Base-by-base conservation (phyloP, 2,113 vertebrate species). In the Physeter macrocephalus region DNA sequence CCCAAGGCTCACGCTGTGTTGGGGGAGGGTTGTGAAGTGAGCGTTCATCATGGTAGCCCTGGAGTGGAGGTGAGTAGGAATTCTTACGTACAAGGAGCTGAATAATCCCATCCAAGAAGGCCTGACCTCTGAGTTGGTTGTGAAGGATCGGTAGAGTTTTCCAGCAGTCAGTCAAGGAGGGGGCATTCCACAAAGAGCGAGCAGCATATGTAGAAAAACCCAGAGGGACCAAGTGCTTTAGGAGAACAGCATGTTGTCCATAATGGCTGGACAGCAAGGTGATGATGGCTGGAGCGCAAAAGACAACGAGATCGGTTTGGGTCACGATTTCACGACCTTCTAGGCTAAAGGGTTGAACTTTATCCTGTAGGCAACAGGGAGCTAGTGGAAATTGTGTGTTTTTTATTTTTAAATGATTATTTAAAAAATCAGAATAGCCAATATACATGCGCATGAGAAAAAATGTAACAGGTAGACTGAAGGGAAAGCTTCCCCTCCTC, bases 41-140 rank as follows among this genome's bases (percentile, higher is more conserved):
- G 27, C 3, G 1, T 54, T 41, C 29, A 12, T 3, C 13, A 2
- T 2, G 39, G 21, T 21, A 59, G 21, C 66, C 43, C 34, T 43
- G 5, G 20, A 5, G 46, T 2, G 23, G 29, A n/a, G 5, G 29
- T 25, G 8, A 3, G 39, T 6, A 14, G 36, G 14, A 2, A 34
- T 52, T 18, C 1, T 13, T 21, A 29, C 7, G 9, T 8, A n/a
- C 39, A 6, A 69, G 49, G 36, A 15, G 20, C 17, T 8, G 49
- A 25, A 15, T 64, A 20, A 20, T 81, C 29, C 36, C 64, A 18
- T 34, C 90, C 25, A 7, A 0, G 62, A 5, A 49, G 13, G 13
- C 41, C 49, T 59, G 64, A 18, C 1, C 1, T 43, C 89, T 46
- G 21, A 61, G 52, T 23, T 82, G 31, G 64, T 72, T 46, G 64